Evolutionary conservation across 2,797 vertebrate genomes (phyloP).

Genomic region (Enteromius paludinosus): DNA sequence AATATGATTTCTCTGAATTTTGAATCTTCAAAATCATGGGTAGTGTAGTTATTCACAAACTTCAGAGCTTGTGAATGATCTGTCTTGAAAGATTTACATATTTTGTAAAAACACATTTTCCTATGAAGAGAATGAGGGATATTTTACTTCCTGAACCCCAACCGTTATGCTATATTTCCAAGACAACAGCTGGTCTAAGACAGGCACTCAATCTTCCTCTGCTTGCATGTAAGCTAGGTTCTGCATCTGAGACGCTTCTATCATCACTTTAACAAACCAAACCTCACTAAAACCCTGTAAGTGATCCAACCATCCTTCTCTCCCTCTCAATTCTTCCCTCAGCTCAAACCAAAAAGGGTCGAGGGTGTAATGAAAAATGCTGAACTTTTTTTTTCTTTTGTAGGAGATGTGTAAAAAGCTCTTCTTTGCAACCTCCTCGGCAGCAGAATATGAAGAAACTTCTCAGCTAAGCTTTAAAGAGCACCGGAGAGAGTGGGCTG

Average conservation of each 20-base stretch:
- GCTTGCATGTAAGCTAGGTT: neutral
- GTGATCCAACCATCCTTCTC: neutral
- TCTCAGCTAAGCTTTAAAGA: slow-evolving; percentile 18
- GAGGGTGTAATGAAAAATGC: slow-evolving; percentile 36
- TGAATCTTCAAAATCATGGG: neutral
- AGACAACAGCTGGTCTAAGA: slow-evolving; percentile 18
- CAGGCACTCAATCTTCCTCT: neutral
- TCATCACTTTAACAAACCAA: slow-evolving; percentile 2
- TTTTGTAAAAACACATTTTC: neutral
- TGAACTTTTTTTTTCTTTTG: slow-evolving; percentile 30
- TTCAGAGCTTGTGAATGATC: neutral
- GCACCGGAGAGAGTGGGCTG: slow-evolving; percentile 13
- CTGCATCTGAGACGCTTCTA: neutral
- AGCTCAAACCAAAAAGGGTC: slow-evolving; percentile 2
- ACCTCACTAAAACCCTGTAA: slow-evolving; percentile 1
- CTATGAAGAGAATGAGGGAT: neutral
- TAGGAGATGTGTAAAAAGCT: slow-evolving; percentile 21
- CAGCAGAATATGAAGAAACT: slow-evolving; percentile 1
- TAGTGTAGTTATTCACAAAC: neutral
- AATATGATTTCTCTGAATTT: neutral
- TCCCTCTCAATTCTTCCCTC: neutral
- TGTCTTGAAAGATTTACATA: neutral
- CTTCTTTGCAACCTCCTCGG: neutral
- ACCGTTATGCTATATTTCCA: slow-evolving; percentile 8
- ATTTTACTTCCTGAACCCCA: neutral